phyloP scores from a whole-genome alignment of 2,113 vertebrate genomes.

The Neogobius melanostomus region DNA sequence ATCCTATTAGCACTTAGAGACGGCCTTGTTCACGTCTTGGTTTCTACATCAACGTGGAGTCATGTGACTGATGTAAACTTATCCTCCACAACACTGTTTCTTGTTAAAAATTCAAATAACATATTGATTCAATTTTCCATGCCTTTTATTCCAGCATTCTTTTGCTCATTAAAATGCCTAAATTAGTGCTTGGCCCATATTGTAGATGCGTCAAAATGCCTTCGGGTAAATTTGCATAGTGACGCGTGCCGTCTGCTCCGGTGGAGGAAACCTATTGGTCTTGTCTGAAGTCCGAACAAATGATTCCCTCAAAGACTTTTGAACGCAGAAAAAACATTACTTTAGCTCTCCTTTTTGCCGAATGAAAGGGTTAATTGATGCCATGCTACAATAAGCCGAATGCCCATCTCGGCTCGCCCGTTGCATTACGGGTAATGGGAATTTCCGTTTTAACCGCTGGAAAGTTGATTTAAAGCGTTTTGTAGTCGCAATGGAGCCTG shows the following conservation, averaged over 20 bases:
- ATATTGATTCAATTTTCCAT: background rate
- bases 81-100: background rate
- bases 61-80: background rate
- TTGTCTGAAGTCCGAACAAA: conserved; percentile 2
- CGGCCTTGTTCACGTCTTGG: background rate
- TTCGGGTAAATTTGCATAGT: conserved; percentile 28
- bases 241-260: conserved; percentile 19
- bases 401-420: too few relatives aligned
- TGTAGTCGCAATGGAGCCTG: too few relatives aligned
- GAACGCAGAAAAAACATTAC: conserved; percentile 3
- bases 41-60: background rate
- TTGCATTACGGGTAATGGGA: too few relatives aligned
- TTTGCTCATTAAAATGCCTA: conserved; percentile 6
- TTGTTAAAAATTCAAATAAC: background rate
- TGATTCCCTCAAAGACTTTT: conserved; percentile 18
- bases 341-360: background rate
- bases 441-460: too few relatives aligned
- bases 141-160: background rate
- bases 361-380: conserved; percentile 1
- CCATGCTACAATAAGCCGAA: background rate
- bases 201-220: conserved; percentile 35
- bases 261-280: conserved; percentile 11
- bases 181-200: conserved; percentile 10
- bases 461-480: too few relatives aligned
- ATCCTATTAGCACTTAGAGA: background rate